phyloP scores from a whole-genome alignment of 2,888 invertebrate genomes.

The Oligia latruncula region DNA sequence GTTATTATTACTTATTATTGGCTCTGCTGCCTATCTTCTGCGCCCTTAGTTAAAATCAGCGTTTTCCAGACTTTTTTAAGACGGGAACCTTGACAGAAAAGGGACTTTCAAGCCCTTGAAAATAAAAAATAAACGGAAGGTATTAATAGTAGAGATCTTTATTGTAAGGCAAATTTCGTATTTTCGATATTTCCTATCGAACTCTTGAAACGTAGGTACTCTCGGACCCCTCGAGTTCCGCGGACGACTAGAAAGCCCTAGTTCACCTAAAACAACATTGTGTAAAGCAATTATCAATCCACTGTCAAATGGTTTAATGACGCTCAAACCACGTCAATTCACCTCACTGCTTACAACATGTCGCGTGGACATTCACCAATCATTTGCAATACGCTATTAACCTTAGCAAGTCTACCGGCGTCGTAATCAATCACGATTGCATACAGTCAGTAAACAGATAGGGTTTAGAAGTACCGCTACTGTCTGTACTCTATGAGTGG shows the following conservation, averaged over 20 bases:
- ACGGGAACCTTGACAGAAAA: background rate
- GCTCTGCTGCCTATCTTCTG: background rate
- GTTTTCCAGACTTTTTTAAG: background rate
- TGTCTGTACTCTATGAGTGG: background rate
- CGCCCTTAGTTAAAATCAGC: background rate
- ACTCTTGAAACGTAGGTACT: background rate
- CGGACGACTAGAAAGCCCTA: background rate
- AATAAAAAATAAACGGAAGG: background rate
- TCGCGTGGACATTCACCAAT: conserved; percentile 33
- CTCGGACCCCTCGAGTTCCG: background rate
- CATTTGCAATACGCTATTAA: conserved; percentile 44
- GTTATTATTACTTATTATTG: conserved; percentile 1
- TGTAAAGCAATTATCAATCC: background rate
- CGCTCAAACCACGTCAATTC: conserved; percentile 24
- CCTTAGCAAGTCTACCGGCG: conserved; percentile 19
- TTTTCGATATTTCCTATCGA: background rate
- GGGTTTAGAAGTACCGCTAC: conserved; percentile 1
- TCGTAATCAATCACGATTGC: conserved; percentile 37
- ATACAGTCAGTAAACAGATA: background rate
- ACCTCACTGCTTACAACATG: conserved; percentile 30
- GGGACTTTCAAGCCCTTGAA: background rate
- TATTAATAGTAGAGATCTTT: background rate
- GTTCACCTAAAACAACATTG: background rate
- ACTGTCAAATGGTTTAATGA: conserved; percentile 8
- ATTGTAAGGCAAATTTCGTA: background rate